Evolutionary conservation across 1,140 invertebrate species (phyloP).

Genomic region (Trissolcus basalis): DNA sequence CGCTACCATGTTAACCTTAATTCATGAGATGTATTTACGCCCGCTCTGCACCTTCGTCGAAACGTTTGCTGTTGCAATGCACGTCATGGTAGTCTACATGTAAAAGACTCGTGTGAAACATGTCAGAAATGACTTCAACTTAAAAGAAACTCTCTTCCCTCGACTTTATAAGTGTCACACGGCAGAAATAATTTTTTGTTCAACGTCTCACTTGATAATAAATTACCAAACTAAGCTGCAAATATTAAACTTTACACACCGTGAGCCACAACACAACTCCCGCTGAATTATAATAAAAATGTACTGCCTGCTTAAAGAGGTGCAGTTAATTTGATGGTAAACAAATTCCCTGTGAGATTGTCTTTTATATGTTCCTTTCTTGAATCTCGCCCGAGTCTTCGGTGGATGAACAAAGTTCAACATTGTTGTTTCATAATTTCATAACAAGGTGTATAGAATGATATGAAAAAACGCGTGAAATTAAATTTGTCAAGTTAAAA

Average conservation of each 20-base stretch:
- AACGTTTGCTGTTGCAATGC: conserved; percentile 40
- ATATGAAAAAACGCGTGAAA: too few relatives aligned
- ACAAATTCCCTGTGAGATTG: too few relatives aligned
- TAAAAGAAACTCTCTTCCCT: conserved; percentile 21
- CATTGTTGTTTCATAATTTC: too few relatives aligned
- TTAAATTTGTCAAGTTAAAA: too few relatives aligned
- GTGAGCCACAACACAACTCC: too few relatives aligned
- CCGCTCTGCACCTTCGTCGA: conserved; percentile 50
- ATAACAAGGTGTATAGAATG: too few relatives aligned
- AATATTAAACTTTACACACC: not conserved
- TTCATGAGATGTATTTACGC: conserved; percentile 71
- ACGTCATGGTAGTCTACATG: conserved; percentile 36
- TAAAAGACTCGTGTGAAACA: conserved; percentile 41
- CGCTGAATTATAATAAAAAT: too few relatives aligned
- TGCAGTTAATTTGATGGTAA: too few relatives aligned
- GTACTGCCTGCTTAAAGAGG: too few relatives aligned
- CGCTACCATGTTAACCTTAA: conserved; percentile 71
- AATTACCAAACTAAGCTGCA: conserved; percentile 26
- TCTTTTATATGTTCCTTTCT: too few relatives aligned
- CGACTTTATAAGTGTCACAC: not conserved
- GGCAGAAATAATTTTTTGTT: conserved; percentile 12
- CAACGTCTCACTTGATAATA: conserved; percentile 25
- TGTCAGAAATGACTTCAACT: conserved; percentile 41
- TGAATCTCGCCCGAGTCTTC: too few relatives aligned
- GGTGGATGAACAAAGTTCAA: too few relatives aligned